Conservation (phyloP, 2,797 vertebrate species). For the Melanotaenia trifasciata region DNA sequence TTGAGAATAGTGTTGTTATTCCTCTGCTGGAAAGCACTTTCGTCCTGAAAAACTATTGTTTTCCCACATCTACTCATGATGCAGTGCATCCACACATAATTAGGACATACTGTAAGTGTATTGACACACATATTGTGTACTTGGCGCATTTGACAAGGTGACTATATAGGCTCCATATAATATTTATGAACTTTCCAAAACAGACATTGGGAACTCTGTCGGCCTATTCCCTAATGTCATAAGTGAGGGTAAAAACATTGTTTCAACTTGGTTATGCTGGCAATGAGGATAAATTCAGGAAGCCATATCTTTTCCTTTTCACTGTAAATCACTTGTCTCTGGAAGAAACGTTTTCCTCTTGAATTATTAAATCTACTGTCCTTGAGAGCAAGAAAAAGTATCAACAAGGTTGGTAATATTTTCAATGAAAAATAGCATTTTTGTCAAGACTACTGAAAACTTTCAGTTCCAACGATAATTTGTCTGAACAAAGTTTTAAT, state of each 20-base stretch:
- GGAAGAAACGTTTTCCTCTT: slow-evolving; percentile 47
- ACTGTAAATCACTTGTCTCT: slow-evolving; percentile 57
- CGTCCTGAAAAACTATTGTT: slow-evolving; percentile 24
- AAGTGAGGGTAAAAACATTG: slow-evolving; percentile 15
- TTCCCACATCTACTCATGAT: slow-evolving; percentile 8
- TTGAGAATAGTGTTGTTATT: slow-evolving; percentile 12
- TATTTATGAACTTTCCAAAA: slow-evolving; percentile 49
- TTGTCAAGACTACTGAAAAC: slow-evolving; percentile 30
- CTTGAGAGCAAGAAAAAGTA: slow-evolving; percentile 66
- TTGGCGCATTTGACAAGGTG: slow-evolving; percentile 54
- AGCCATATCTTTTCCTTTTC: slow-evolving; percentile 35
- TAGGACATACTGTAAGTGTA: slow-evolving; percentile 29
- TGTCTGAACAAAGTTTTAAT: slow-evolving; percentile 24
- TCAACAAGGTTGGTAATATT: slow-evolving; percentile 56
- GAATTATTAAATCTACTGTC: slow-evolving; percentile 73
- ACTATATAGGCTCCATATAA: slow-evolving; percentile 42
- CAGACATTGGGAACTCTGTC: slow-evolving; percentile 18
- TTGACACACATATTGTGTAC: slow-evolving; percentile 24
- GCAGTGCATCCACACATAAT: slow-evolving; percentile 28
- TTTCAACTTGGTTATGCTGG: slow-evolving; percentile 35
- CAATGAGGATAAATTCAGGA: slow-evolving; percentile 40
- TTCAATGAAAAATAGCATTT: slow-evolving; percentile 22
- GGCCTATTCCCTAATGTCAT: slow-evolving; percentile 39
- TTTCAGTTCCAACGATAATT: neutral
- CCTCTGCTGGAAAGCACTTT: slow-evolving; percentile 1